These are phyloP conservation scores for Odontomachus brunneus DNA, from an alignment of 1,140 invertebrate species.

Conservation along the genomic window DNA sequence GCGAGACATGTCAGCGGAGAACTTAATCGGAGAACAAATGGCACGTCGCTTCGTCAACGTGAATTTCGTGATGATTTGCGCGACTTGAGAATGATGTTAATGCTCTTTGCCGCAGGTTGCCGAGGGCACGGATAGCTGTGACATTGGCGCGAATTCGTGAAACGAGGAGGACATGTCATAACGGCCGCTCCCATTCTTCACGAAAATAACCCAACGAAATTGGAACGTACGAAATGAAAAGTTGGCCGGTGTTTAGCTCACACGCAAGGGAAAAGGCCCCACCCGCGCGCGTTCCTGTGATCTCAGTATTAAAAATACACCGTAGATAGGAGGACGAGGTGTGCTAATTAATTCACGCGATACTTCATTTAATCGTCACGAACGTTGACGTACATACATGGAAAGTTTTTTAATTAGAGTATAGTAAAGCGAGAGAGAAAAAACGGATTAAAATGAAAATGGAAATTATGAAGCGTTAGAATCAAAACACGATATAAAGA, in stretches of 20 bases:
- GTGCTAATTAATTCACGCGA: slow-evolving; percentile 28
- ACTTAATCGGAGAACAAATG: not conserved
- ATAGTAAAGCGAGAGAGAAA: not conserved
- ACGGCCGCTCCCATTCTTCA: slow-evolving; percentile 55
- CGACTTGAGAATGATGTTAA: no score
- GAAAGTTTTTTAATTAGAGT: slow-evolving; percentile 23
- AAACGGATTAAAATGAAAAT: no score
- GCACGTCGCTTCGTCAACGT: not conserved
- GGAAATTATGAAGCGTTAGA: no score
- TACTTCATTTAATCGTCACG: not conserved
- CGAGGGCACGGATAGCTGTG: not conserved
- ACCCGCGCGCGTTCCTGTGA: not conserved
- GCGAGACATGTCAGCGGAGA: no score
- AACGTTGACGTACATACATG: not conserved
- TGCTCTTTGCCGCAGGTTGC: no score
- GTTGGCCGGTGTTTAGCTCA: slow-evolving; percentile 55
- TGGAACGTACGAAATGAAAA: slow-evolving; percentile 63
- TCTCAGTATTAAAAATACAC: slow-evolving; percentile 35
- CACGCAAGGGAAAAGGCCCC: slow-evolving; percentile 37
- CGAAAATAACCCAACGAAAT: slow-evolving; percentile 64
- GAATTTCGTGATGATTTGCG: not conserved
- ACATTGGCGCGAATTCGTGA: slow-evolving; percentile 12
- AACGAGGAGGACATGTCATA: slow-evolving; percentile 10
- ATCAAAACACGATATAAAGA: no score
- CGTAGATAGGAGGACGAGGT: not conserved